A percentile compares a stretch with the other conserved stretches of the same genome.
Conservation (phyloP, 2,888 invertebrate species). For the Metacarcinus magister region DNA sequence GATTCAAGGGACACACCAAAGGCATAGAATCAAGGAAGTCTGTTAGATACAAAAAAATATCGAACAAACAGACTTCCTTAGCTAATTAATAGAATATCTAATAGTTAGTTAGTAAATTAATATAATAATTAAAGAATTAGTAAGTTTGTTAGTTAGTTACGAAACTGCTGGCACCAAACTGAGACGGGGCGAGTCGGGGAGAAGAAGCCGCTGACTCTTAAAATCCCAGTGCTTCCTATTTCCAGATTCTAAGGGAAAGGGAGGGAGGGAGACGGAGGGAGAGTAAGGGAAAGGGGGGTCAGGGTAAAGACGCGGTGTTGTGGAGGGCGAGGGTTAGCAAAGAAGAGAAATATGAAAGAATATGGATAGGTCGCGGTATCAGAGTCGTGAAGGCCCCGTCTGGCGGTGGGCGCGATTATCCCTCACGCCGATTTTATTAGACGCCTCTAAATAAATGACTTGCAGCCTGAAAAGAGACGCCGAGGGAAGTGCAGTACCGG, state of each 20-base stretch:
- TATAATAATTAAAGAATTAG: too few relatives aligned
- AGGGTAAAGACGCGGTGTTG: not conserved
- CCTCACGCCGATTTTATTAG: constrained; percentile 82
- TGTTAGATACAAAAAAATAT: too few relatives aligned
- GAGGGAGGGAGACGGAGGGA: constrained; percentile 15
- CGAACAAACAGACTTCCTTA: too few relatives aligned
- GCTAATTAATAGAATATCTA: too few relatives aligned
- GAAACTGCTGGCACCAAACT: not conserved
- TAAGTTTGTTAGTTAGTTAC: not conserved
- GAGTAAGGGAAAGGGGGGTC: not conserved
- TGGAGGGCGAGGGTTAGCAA: not conserved
- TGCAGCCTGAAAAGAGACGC: constrained; percentile 78
- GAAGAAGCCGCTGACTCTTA: not conserved
- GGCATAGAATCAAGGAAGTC: too few relatives aligned
- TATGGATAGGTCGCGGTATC: constrained; percentile 77
- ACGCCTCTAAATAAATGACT: constrained; percentile 82
- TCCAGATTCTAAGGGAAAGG: constrained; percentile 57
- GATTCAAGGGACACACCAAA: too few relatives aligned
- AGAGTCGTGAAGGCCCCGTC: constrained; percentile 70
- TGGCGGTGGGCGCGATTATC: constrained; percentile 78
- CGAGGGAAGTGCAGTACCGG: constrained; percentile 62
- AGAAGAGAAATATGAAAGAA: constrained; percentile 61
- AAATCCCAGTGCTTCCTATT: constrained; percentile 39
- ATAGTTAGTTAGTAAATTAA: too few relatives aligned
- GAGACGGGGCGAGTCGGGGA: not conserved